These are phyloP conservation scores for Engraulis encrasicolus DNA, from an alignment of 2,113 vertebrate genomes.

Conservation along the genomic window DNA sequence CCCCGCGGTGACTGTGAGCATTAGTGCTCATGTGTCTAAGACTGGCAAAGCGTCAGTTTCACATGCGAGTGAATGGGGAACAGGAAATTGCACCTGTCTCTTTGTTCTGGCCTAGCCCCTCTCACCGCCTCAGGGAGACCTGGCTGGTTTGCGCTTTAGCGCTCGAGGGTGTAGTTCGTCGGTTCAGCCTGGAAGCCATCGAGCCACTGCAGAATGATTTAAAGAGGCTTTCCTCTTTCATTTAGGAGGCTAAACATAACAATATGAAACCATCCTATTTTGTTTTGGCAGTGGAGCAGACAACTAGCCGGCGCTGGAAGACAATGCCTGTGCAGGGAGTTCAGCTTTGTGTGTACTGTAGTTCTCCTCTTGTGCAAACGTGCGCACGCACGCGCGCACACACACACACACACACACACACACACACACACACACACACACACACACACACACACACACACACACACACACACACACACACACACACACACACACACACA, in stretches of 20 bases:
- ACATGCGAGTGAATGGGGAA: slow-evolving; percentile 75
- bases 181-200: slow-evolving; percentile 81
- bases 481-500: slow-evolving; percentile 78
- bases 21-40: slow-evolving; percentile 59
- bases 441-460: neutral
- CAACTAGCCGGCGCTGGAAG: slow-evolving; percentile 10
- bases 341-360: slow-evolving; percentile 14
- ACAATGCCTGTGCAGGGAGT: slow-evolving; percentile 46
- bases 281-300: slow-evolving; percentile 37
- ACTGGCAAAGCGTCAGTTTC: slow-evolving; percentile 60
- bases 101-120: slow-evolving; percentile 80
- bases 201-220: slow-evolving; percentile 79
- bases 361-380: slow-evolving; percentile 8
- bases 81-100: slow-evolving; percentile 91
- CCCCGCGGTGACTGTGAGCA: slow-evolving; percentile 43
- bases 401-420: slow-evolving; percentile 16
- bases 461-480: neutral
- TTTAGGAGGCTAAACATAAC: slow-evolving; percentile 71
- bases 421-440: slow-evolving; percentile 6
- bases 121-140: slow-evolving; percentile 78
- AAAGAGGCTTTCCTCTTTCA: slow-evolving; percentile 79
- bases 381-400: slow-evolving; percentile 19
- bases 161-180: slow-evolving; percentile 84
- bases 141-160: slow-evolving; percentile 88
- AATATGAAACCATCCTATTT: slow-evolving; percentile 54